These are phyloP conservation scores for Conops quadrifasciatus DNA, from an alignment of 2,888 invertebrate genomes.

Conservation along the genomic window DNA sequence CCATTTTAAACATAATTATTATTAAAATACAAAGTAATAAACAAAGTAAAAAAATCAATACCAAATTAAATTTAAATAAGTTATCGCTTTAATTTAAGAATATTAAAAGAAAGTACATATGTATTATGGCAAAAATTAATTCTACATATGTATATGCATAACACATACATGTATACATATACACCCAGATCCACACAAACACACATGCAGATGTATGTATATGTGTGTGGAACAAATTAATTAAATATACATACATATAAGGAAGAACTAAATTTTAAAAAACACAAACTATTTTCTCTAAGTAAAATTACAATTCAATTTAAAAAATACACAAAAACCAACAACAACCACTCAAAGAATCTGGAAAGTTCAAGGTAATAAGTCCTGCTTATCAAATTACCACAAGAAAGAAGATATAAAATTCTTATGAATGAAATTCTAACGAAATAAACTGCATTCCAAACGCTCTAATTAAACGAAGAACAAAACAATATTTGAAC, in stretches of 20 bases:
- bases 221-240: constrained; percentile 29
- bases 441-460: constrained; percentile 16
- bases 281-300: constrained; percentile 8
- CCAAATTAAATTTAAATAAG: constrained; percentile 24
- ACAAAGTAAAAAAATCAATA: constrained; percentile 24
- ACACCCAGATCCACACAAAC: no score
- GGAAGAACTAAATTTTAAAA: constrained; percentile 15
- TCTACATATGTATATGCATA: constrained; percentile 18
- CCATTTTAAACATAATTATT: constrained; percentile 39
- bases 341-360: constrained; percentile 15
- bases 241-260: background rate
- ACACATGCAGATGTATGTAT: constrained; percentile 38
- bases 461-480: background rate
- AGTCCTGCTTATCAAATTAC: constrained; percentile 9
- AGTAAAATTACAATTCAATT: background rate
- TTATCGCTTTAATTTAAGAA: constrained; percentile 29
- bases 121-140: constrained; percentile 19
- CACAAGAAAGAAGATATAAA: background rate
- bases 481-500: constrained; percentile 7
- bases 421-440: background rate
- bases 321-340: background rate
- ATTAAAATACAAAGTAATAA: constrained; percentile 18
- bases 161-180: constrained; percentile 40
- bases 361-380: background rate
- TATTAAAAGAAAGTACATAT: constrained; percentile 37